A percentile compares a stretch with the other conserved stretches of the same genome.
These are phyloP conservation scores for Dasypogon diadema DNA, from an alignment of 2,888 invertebrate genomes.

Conservation along the genomic window DNA sequence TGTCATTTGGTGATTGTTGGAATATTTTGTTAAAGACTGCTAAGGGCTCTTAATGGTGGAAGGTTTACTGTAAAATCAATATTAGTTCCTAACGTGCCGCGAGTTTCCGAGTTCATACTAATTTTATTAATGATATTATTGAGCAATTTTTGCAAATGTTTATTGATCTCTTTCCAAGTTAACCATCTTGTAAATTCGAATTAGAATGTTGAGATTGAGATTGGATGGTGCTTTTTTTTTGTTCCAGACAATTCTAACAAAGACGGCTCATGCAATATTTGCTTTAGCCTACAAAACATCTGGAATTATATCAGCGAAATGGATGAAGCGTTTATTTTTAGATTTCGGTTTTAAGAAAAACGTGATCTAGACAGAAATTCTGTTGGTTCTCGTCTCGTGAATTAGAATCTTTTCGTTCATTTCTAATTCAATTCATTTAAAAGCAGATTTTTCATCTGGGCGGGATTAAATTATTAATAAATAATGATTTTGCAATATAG, in stretches of 20 bases:
- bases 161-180: no score
- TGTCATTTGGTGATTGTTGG: slow-evolving; percentile 3
- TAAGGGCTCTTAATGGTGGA: no score
- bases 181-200: not conserved
- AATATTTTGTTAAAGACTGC: not conserved
- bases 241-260: not conserved
- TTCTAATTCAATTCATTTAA: not conserved
- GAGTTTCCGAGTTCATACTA: no score
- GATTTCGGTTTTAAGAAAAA: slow-evolving; percentile 19
- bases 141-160: not conserved
- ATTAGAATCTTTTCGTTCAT: slow-evolving; percentile 2
- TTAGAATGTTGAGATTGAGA: not conserved
- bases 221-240: not conserved
- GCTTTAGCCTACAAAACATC: slow-evolving; percentile 15
- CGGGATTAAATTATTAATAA: no score
- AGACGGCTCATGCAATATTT: not conserved
- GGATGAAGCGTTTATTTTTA: slow-evolving; percentile 5
- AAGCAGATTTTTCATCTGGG: no score
- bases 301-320: slow-evolving; percentile 5
- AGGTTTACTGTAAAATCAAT: no score
- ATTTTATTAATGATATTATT: not conserved
- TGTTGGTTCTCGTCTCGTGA: slow-evolving; percentile 15
- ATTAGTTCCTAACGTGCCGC: no score
- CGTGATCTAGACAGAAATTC: slow-evolving; percentile 24
- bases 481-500: no score